A percentile compares a stretch with the other conserved stretches of the same genome.
Conservation (phyloP, 2,113 vertebrate species). For the Spheniscus mendiculus region DNA sequence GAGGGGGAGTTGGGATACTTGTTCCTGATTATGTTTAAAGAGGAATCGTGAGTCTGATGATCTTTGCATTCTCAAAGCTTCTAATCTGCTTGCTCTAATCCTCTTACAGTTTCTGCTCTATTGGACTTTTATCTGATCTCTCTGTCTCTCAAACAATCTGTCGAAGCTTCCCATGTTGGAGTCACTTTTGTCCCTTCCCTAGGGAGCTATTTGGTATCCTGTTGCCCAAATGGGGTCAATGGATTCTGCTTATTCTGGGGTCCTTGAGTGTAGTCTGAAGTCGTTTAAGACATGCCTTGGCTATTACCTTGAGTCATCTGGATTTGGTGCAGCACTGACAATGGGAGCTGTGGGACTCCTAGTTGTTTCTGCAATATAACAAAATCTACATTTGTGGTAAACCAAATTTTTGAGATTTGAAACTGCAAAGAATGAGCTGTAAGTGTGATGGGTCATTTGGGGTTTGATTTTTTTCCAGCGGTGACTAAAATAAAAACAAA, state of each 20-base stretch:
- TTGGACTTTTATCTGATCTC: conserved; percentile 69
- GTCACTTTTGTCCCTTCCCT: conserved; percentile 14
- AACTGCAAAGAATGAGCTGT: neutral
- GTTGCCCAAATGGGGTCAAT: neutral
- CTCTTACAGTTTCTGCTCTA: conserved; percentile 68
- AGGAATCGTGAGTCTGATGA: conserved; percentile 50
- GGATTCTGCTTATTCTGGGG: neutral
- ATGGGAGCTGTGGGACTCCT: neutral
- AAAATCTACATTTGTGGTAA: neutral
- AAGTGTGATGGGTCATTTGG: neutral
- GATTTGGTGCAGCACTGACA: neutral
- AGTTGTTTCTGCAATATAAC: neutral
- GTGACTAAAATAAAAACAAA: neutral
- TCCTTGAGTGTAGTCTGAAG: neutral
- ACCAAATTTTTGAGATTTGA: neutral
- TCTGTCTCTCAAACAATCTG: conserved; percentile 55
- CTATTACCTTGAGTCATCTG: neutral
- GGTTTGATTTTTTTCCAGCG: neutral
- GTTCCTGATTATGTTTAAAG: conserved; percentile 62
- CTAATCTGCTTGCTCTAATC: conserved; percentile 74
- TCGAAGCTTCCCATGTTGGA: neutral
- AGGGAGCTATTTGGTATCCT: neutral
- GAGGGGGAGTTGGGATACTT: neutral
- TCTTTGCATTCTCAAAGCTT: conserved; percentile 53
- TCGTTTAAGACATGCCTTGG: neutral